Conservation (phyloP, 2,797 vertebrate species). For the Leuciscus waleckii region DNA sequence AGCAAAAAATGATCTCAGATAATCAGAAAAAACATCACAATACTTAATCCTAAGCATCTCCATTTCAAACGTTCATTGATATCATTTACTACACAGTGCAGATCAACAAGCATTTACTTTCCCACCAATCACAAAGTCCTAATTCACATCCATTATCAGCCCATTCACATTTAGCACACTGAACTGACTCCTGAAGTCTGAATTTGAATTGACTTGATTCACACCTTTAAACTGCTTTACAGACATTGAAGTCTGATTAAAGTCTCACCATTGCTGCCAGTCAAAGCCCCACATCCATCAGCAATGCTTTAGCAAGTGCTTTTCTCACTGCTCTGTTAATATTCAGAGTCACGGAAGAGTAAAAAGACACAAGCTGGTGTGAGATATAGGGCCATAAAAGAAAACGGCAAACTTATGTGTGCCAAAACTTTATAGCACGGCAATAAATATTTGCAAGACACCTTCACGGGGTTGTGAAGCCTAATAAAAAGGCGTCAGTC, state of each 20-base stretch:
- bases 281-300: slow-evolving; percentile 13
- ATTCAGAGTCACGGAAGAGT: slow-evolving; percentile 37
- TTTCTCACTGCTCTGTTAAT: slow-evolving; percentile 55
- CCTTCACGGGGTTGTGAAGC: slow-evolving; percentile 37
- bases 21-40: neutral
- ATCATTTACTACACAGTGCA: slow-evolving; percentile 35
- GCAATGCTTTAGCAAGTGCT: slow-evolving; percentile 15
- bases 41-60: neutral
- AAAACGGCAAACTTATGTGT: slow-evolving; percentile 24
- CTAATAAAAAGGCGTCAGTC: slow-evolving; percentile 40
- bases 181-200: slow-evolving; percentile 21
- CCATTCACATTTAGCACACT: slow-evolving; percentile 24
- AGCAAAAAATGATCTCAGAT: neutral
- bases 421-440: slow-evolving; percentile 48
- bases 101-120: slow-evolving; percentile 7
- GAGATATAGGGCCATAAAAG: slow-evolving; percentile 49
- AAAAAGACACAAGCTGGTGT: slow-evolving; percentile 49
- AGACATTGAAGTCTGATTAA: neutral
- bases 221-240: slow-evolving; percentile 29
- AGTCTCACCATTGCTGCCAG: slow-evolving; percentile 27
- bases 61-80: neutral
- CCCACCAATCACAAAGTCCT: slow-evolving; percentile 16
- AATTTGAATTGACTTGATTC: slow-evolving; percentile 51
- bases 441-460: slow-evolving; percentile 52
- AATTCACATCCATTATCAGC: slow-evolving; percentile 31